Base-by-base conservation (phyloP, 2,797 vertebrate species). In the Enteromius argenteus region DNA sequence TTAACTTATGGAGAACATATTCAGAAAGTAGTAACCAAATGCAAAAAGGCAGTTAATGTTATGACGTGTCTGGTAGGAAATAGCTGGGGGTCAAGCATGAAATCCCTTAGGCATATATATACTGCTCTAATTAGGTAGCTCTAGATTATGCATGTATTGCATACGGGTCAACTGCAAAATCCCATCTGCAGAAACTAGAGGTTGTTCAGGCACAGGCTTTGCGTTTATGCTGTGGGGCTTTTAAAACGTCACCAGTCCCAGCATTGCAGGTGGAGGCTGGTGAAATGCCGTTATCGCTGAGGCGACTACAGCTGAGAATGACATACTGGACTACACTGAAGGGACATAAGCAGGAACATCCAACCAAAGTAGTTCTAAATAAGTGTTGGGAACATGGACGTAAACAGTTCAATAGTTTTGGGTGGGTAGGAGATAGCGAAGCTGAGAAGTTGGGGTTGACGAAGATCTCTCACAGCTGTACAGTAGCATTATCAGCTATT, bases 271-370 rank as follows among this genome's bases (percentile, higher is more conserved):
- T 64, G 30, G 14, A 64, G 30, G 62, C 17, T 3, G 62, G 27
- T 27, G 62, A 64, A 27, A 64, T 32, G 14, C 60, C 60, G 32
- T 32, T 32, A 64, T 64, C 62, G 1, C 1, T 64, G 5, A 5
- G 27, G 14, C 1, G 30, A 13, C 13, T 64, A 30, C 62, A 32
- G 10, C 13, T 64, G 30, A 27, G 23, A 4, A 64, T 64, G 62
- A 27, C 32, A 19, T 37, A 37, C 21, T 37, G 64, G 64, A 30
- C 32, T 35, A 37, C 35, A 6, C 4, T 67, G 5, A 32, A 67
- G 64, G 64, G 64, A 32, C 64, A 67, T 37, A 67, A n/a, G n/a
- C n/a, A n/a, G 32, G 64, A 8, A 35, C 64, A 67, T 37, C 64
- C 64, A 67, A 67, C 64, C 64, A 37, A 37, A 67, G 15, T 3